Evolutionary conservation across 1,140 invertebrate species (phyloP).

Genomic region (Trichomalopsis sarcophagae): DNA sequence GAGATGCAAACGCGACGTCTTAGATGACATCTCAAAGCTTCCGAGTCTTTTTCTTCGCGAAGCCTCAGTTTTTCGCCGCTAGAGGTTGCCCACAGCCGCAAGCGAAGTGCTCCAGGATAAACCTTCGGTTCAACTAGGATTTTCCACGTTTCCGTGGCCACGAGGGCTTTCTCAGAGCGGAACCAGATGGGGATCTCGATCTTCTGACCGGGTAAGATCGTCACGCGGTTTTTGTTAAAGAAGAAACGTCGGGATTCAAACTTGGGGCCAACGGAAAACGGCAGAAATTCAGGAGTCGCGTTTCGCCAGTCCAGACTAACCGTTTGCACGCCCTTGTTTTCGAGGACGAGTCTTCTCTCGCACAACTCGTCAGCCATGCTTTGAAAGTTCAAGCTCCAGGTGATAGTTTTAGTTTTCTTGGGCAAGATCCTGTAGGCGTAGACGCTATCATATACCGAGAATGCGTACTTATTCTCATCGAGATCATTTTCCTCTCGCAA

Average conservation of each 20-base stretch:
- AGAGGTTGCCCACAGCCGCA: slow-evolving; percentile 58
- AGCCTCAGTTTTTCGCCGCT: neutral
- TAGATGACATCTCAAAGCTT: slow-evolving; percentile 53
- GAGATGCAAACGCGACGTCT: slow-evolving; percentile 45
- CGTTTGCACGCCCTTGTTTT: slow-evolving; percentile 60
- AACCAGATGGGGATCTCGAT: slow-evolving; percentile 58
- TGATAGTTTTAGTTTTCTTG: slow-evolving; percentile 13
- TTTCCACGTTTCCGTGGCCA: slow-evolving; percentile 60
- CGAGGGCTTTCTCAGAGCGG: neutral
- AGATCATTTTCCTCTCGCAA: neutral
- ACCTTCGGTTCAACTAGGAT: slow-evolving; percentile 59
- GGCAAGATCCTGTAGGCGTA: neutral
- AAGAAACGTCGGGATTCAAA: slow-evolving; percentile 54
- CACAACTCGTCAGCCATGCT: neutral
- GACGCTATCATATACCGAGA: slow-evolving; percentile 18
- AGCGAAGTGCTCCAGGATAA: slow-evolving; percentile 39
- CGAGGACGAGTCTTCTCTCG: slow-evolving; percentile 54
- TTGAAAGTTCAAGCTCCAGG: slow-evolving; percentile 57
- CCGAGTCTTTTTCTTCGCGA: neutral
- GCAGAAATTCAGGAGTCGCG: neutral
- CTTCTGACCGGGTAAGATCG: slow-evolving; percentile 60
- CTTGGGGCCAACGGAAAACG: neutral
- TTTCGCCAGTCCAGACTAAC: slow-evolving; percentile 34
- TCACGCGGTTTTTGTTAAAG: slow-evolving; percentile 62
- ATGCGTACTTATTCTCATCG: slow-evolving; percentile 23